Percentiles rank a stretch among this genome's conserved stretches.
These are phyloP conservation scores for Coranthus polyacanthus DNA, from an alignment of 2,797 vertebrate genomes.

Conservation along the genomic window DNA sequence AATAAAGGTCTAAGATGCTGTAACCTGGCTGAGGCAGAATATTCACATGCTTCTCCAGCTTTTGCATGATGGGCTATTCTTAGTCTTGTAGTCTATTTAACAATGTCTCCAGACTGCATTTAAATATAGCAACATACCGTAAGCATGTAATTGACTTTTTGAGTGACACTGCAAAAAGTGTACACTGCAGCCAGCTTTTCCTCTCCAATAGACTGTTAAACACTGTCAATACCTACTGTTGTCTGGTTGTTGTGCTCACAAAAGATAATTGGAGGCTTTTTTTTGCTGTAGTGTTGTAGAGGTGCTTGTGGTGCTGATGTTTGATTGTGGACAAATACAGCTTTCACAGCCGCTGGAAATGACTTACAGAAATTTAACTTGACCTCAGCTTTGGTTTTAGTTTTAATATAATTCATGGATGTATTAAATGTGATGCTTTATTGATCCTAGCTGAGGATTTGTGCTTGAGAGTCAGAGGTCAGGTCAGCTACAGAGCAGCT, in stretches of 20 bases:
- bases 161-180: constrained; percentile 14
- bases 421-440: background rate
- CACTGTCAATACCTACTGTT: constrained; percentile 6
- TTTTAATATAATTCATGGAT: constrained; percentile 7
- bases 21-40: background rate
- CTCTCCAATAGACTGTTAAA: background rate
- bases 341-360: background rate
- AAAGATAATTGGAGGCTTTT: constrained; percentile 9
- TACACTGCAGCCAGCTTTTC: constrained; percentile 8
- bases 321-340: background rate
- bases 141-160: constrained; percentile 38
- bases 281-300: background rate
- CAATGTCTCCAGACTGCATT: constrained; percentile 29
- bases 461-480: constrained; percentile 15
- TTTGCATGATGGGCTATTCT: constrained; percentile 17
- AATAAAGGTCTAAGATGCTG: constrained; percentile 14
- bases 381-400: background rate
- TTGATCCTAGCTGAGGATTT: background rate
- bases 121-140: constrained; percentile 24
- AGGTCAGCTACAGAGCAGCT: background rate
- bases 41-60: constrained; percentile 7
- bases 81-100: constrained; percentile 14
- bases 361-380: background rate
- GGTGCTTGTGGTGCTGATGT: background rate
- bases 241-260: background rate